Evolutionary conservation across 2,888 invertebrate genomes (phyloP).

Genomic region (Malacosoma neustria): DNA sequence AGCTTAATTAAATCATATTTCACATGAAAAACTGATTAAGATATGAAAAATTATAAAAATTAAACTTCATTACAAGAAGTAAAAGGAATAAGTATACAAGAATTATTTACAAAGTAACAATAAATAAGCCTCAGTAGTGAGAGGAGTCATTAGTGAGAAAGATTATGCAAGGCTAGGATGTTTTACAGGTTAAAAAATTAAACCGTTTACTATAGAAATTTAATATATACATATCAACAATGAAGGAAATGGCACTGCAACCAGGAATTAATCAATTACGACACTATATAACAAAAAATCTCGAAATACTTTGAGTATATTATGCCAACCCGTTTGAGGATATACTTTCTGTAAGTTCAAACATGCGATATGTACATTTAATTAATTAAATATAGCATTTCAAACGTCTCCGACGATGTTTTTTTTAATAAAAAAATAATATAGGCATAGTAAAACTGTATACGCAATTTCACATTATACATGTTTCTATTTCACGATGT

Average conservation of each 20-base stretch:
- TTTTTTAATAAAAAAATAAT: no score
- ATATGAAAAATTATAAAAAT: conserved; percentile 13
- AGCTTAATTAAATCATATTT: neutral
- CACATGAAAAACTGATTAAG: conserved; percentile 15
- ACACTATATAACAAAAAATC: conserved; percentile 7
- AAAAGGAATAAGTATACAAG: conserved; percentile 1
- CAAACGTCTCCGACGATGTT: no score
- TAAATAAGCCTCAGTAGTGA: neutral
- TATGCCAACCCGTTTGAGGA: neutral
- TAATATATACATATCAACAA: conserved; percentile 15
- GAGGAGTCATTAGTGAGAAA: neutral
- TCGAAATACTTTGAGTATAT: conserved; percentile 1
- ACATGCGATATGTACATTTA: neutral
- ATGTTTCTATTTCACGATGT: no score
- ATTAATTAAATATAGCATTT: no score
- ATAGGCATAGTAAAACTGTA: no score
- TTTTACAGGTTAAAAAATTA: neutral
- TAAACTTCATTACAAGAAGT: conserved; percentile 17
- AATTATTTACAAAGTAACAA: neutral
- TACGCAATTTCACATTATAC: no score
- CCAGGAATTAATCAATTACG: conserved; percentile 25
- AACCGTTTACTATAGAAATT: neutral
- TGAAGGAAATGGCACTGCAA: conserved; percentile 55
- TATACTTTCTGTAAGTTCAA: neutral
- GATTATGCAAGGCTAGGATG: neutral